phyloP scores from a whole-genome alignment of 1,140 invertebrate species.

The Eubasilissa regina region DNA sequence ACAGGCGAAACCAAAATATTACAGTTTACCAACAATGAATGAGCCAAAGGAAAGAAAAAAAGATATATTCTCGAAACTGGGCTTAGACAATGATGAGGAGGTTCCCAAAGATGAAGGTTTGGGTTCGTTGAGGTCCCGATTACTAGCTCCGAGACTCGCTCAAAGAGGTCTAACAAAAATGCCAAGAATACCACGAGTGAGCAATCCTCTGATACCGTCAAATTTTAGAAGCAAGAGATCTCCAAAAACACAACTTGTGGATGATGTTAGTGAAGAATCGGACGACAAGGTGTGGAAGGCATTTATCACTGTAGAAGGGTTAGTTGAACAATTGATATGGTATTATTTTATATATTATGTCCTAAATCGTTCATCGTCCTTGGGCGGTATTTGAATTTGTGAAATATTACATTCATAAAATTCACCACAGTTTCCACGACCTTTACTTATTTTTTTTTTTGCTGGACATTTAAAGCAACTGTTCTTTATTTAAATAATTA shows the following conservation, averaged over 20 bases:
- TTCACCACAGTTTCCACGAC: too few species aligned
- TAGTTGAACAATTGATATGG: not conserved
- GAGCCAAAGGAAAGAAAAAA: not conserved
- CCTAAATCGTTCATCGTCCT: too few species aligned
- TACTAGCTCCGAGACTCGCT: not conserved
- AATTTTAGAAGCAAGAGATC: not conserved
- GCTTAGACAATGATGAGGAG: not conserved
- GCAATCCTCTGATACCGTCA: not conserved
- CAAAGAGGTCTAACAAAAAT: not conserved
- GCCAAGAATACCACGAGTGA: not conserved
- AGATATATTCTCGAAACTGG: not conserved
- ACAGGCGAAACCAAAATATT: too few species aligned
- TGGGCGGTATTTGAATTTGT: too few species aligned
- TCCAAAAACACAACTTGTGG: not conserved
- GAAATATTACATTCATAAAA: too few species aligned
- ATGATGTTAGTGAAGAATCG: not conserved
- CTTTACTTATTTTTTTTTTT: too few species aligned
- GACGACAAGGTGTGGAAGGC: not conserved
- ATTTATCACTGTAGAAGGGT: constrained; percentile 1
- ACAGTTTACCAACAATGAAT: too few species aligned
- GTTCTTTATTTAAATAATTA: too few species aligned
- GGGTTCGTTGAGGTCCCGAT: not conserved
- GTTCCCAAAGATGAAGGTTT: not conserved
- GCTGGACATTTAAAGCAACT: too few species aligned
- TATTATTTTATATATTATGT: too few species aligned